Percentiles rank a stretch among this genome's conserved stretches.
phyloP scores from a whole-genome alignment of 2,113 vertebrate species.

The Lates calcarifer region DNA sequence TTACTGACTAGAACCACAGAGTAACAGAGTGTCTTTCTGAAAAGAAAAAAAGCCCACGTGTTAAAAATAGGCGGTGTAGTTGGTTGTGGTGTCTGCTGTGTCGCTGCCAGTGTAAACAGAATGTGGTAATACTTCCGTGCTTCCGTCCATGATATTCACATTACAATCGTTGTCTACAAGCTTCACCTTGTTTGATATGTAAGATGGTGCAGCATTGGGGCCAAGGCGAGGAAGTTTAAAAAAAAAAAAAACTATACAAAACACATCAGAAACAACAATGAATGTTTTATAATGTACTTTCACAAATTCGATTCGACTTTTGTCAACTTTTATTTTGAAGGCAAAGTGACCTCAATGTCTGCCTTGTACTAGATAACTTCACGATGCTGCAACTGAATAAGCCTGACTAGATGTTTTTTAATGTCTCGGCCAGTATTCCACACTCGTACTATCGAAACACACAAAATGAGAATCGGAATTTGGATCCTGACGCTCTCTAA shows the following conservation, averaged over 20 bases:
- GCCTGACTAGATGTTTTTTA: too few species aligned
- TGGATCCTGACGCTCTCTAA: neutral
- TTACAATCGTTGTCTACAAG: neutral
- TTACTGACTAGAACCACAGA: fast-evolving
- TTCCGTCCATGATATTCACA: constrained; percentile 11
- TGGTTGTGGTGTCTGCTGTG: neutral
- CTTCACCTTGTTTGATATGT: neutral
- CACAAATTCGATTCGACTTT: neutral
- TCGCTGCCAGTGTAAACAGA: neutral
- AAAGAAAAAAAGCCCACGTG: neutral
- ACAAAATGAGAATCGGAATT: neutral
- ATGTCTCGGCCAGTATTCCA: too few species aligned
- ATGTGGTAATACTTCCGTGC: neutral
- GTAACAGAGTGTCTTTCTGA: fast-evolving
- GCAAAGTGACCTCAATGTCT: neutral
- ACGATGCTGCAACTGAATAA: neutral
- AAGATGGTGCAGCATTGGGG: neutral
- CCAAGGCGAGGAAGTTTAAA: neutral
- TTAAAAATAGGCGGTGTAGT: neutral
- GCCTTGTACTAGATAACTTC: neutral
- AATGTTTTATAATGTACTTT: neutral
- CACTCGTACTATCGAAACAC: too few species aligned
- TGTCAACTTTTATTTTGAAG: constrained; percentile 28
- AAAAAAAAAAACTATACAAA: neutral
- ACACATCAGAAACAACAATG: too few species aligned